Evolutionary conservation across 2,113 vertebrate genomes (phyloP).

Genomic region (Brienomyrus brachyistius): DNA sequence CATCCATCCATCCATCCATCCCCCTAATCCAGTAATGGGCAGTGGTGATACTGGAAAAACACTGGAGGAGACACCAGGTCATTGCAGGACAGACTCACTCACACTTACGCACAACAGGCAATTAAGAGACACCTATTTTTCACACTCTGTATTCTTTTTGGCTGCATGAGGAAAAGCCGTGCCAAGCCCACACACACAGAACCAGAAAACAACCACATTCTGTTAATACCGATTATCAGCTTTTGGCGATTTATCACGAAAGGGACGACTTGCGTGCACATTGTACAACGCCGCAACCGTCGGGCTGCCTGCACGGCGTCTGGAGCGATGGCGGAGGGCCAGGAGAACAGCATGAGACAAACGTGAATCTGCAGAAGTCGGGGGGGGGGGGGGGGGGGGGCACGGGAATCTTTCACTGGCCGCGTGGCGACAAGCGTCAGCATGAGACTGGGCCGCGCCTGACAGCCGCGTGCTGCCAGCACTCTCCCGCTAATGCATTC

Average conservation of each 20-base stretch:
- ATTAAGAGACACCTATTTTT: not conserved
- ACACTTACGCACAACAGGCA: not conserved
- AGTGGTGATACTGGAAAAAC: not conserved
- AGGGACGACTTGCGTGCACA: not conserved
- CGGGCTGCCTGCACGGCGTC: not conserved
- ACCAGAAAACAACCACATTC: not conserved
- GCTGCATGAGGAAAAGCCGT: not conserved
- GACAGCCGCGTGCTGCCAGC: slow-evolving; percentile 98
- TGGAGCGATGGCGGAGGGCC: not conserved
- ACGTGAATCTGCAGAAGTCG: not conserved
- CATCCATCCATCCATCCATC: not conserved
- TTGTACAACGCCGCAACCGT: not conserved
- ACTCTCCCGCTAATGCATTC: slow-evolving; percentile 95
- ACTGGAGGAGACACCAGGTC: not conserved
- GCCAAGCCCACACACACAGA: not conserved
- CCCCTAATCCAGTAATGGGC: not conserved
- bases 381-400: not conserved
- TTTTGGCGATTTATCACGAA: not conserved
- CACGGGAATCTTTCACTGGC: slow-evolving; percentile 67
- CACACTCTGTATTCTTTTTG: not conserved
- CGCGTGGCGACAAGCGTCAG: slow-evolving; percentile 89
- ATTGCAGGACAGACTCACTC: not conserved
- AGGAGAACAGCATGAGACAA: not conserved
- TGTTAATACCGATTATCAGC: not conserved
- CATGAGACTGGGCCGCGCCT: slow-evolving; percentile 82